These are phyloP conservation scores for Uloborus diversus DNA, from an alignment of 1,140 invertebrate species.

Conservation along the genomic window DNA sequence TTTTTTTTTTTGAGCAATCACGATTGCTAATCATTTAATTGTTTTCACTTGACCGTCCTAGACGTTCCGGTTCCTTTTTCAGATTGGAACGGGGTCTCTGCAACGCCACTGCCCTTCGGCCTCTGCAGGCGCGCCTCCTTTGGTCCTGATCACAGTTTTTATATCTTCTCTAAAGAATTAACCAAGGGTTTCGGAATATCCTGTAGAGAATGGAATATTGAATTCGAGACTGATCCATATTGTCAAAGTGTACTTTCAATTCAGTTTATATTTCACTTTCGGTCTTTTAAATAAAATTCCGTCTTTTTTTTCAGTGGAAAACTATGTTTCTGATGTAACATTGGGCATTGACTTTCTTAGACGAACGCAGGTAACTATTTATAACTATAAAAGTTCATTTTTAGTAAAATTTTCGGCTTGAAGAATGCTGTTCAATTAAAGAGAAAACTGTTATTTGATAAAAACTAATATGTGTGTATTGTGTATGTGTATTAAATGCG, in stretches of 20 bases:
- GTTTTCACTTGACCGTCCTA: too few species aligned
- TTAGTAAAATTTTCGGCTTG: too few species aligned
- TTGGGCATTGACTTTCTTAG: slow-evolving; percentile 51
- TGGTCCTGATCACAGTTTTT: neutral
- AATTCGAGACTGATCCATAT: neutral
- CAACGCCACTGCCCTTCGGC: neutral
- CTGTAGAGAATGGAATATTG: neutral
- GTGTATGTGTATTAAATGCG: too few species aligned
- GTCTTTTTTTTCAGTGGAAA: slow-evolving; percentile 24
- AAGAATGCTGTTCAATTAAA: too few species aligned
- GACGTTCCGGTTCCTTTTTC: too few species aligned
- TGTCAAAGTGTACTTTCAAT: neutral
- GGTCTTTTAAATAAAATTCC: neutral
- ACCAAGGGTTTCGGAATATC: neutral
- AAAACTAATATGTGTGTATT: too few species aligned
- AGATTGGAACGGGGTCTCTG: too few species aligned
- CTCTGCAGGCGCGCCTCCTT: neutral
- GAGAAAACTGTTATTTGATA: too few species aligned
- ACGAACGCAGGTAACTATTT: slow-evolving; percentile 36
- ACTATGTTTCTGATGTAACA: slow-evolving; percentile 22
- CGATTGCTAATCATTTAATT: too few species aligned
- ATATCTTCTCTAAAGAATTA: neutral
- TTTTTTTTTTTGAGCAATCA: too few species aligned
- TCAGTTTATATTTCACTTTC: neutral
- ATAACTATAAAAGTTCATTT: neutral